Conservation (phyloP, 2,113 vertebrate species). For the Connochaetes taurinus region DNA sequence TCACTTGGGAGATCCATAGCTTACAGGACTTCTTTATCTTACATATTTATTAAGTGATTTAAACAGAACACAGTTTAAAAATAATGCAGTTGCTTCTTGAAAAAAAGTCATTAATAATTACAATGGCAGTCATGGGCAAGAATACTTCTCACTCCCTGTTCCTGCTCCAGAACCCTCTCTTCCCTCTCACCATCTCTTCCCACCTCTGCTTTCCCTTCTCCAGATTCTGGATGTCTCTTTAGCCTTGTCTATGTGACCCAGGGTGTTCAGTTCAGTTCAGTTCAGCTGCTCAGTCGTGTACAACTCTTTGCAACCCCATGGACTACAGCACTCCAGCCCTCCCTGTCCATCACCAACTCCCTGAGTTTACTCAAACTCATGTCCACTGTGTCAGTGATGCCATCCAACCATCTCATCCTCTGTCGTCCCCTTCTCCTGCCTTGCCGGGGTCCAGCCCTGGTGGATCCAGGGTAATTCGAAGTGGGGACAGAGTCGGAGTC, state of each 20-base stretch:
- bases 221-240: neutral
- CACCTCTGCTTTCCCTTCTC: neutral
- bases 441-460: too few species aligned
- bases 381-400: neutral
- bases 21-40: neutral
- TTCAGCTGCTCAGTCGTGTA: neutral
- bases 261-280: neutral
- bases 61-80: neutral
- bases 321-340: neutral
- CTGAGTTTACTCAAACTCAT: neutral
- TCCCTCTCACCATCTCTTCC: neutral
- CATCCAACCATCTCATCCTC: neutral
- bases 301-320: neutral
- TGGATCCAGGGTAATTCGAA: too few species aligned
- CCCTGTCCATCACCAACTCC: neutral
- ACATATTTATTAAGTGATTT: neutral
- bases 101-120: neutral
- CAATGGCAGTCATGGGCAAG: neutral
- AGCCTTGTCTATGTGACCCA: neutral
- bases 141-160: neutral
- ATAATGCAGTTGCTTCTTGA: neutral
- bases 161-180: neutral
- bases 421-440: neutral
- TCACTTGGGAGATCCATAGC: neutral
- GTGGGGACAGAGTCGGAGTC: accelerated